Evolutionary conservation across 2,888 invertebrate genomes (phyloP).

Genomic region (Dorcus parallelipipedus): DNA sequence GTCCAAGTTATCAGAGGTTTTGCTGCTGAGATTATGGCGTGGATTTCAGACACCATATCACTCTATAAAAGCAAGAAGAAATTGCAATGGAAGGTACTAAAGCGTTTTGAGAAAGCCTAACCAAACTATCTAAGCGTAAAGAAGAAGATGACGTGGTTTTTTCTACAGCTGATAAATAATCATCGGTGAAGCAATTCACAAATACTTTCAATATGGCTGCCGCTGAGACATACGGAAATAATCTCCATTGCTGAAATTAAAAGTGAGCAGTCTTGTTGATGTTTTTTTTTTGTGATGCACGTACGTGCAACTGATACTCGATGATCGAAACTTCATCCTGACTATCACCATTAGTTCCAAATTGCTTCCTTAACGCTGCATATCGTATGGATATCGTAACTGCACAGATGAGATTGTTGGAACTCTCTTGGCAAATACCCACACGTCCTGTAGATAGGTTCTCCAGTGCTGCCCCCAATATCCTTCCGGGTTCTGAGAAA

Average conservation of each 20-base stretch:
- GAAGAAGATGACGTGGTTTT: constrained; percentile 54
- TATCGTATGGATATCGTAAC: constrained; percentile 76
- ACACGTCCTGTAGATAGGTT: constrained; percentile 82
- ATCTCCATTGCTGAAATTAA: constrained; percentile 69
- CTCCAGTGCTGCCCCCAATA: constrained; percentile 81
- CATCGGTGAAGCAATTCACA: constrained; percentile 60
- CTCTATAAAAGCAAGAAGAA: constrained; percentile 48
- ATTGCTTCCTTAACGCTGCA: constrained; percentile 76
- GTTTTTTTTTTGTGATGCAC: constrained; percentile 26
- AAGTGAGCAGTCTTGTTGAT: neutral
- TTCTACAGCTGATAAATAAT: constrained; percentile 67
- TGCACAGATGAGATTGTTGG: constrained; percentile 67
- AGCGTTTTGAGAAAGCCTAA: constrained; percentile 25
- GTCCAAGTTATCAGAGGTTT: constrained; percentile 76
- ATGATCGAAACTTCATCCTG: constrained; percentile 69
- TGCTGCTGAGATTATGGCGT: constrained; percentile 64
- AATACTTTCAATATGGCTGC: constrained; percentile 65
- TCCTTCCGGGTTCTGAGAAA: constrained; percentile 83
- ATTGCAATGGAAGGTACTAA: neutral
- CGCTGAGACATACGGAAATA: constrained; percentile 73
- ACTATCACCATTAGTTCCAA: constrained; percentile 53
- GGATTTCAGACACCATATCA: constrained; percentile 66
- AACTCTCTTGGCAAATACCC: constrained; percentile 66
- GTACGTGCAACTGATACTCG: constrained; percentile 80
- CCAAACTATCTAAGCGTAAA: constrained; percentile 35